phyloP scores from a whole-genome alignment of 2,797 vertebrate species.

The Poecilia velifera region DNA sequence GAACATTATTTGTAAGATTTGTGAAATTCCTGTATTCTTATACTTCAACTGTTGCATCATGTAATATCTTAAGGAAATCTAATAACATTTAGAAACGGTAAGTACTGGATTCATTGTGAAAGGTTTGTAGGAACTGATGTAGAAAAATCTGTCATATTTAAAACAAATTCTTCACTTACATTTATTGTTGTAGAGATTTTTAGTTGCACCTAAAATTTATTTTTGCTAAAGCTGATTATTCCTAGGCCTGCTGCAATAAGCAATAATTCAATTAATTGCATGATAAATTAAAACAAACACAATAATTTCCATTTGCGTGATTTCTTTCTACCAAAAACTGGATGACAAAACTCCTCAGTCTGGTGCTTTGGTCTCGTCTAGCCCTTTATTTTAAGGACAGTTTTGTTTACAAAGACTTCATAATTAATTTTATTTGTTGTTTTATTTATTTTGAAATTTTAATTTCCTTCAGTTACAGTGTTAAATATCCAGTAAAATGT shows the following conservation, averaged over 20 bases:
- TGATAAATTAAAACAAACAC: no score
- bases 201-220: not conserved
- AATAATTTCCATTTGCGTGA: no score
- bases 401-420: no score
- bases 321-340: no score
- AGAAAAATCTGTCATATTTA: not conserved
- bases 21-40: not conserved
- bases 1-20: not conserved
- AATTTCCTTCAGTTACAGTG: no score
- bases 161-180: not conserved
- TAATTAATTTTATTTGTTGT: no score
- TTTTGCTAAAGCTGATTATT: not conserved
- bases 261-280: no score
- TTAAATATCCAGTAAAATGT: no score
- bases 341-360: no score
- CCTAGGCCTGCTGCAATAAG: not conserved
- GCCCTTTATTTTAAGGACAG: no score
- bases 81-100: not conserved
- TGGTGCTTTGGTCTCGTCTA: no score
- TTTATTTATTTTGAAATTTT: no score
- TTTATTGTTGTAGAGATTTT: not conserved
- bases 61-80: not conserved
- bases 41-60: not conserved
- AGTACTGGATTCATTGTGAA: not conserved
- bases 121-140: not conserved